Evolutionary conservation across 2,113 vertebrate genomes (phyloP).

Genomic region (Sylvia atricapilla): DNA sequence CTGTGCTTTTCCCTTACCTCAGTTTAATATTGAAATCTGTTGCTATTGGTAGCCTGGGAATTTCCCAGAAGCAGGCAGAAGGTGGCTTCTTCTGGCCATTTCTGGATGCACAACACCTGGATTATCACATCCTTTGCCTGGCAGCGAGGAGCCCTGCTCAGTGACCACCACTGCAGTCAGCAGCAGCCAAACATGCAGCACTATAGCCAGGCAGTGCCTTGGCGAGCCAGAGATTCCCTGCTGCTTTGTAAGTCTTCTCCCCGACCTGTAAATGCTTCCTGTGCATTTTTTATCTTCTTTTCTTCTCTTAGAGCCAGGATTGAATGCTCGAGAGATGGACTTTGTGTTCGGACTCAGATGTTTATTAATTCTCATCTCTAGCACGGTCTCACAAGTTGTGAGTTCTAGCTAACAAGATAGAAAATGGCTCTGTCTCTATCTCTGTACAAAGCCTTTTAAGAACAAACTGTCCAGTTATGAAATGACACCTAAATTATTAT

Average conservation of each 20-base stretch:
- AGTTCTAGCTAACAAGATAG: too few species aligned
- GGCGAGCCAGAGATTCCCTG: not conserved
- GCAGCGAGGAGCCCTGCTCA: accelerated
- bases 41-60: not conserved
- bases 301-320: too few species aligned
- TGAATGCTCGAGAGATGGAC: too few species aligned
- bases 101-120: not conserved
- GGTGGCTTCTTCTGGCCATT: not conserved
- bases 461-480: too few species aligned
- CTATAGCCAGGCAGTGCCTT: not conserved
- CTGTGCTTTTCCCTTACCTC: not conserved
- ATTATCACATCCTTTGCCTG: not conserved
- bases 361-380: too few species aligned
- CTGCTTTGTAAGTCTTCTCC: not conserved
- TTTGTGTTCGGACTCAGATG: too few species aligned
- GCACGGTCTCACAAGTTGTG: too few species aligned
- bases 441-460: too few species aligned
- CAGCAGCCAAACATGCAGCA: not conserved
- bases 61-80: not conserved
- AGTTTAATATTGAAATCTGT: not conserved
- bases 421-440: too few species aligned
- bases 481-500: too few species aligned
- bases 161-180: not conserved
- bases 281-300: too few species aligned
- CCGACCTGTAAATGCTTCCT: not conserved